Evolutionary conservation across 2,888 invertebrate species (phyloP), one percentile per base, ranked within the genome.

Genomic region (Spialia ferax): DNA sequence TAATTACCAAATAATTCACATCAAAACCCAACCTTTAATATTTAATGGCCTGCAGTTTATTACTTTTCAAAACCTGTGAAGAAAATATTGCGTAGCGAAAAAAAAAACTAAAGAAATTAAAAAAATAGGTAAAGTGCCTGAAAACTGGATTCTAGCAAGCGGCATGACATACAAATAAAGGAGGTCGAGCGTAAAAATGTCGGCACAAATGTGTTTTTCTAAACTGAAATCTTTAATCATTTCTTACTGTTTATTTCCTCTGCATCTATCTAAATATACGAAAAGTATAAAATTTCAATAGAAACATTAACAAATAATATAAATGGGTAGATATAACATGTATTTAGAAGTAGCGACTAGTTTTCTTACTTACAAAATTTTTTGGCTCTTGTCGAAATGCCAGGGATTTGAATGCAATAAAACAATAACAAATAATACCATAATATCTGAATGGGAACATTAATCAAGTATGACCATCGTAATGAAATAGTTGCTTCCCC

Each of bases 121-220:
- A 15, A 38, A 64, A 65, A 59, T 65, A 38, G 57, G 64, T 57
- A 57, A 64, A 57, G 57, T 57, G 64, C 35, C 65, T 59, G 65
- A 65, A 59, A 65, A 65, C 59, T 59, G 65, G 59, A 65, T 59
- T 59, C 52, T 20, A 54, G 29, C 65, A 59, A 65, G 65, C 50
- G 50, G 35, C 65, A 59, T 59, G 57, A 50, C 50, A 65, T 50
- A 65, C 20, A 42, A 60, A 42, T 65, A 11, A 59, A 59, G 38
- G 38, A 60, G 65, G 59, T 65, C 65, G 50, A 65, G 65, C 38
- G 26, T 42, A 38, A 52, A 50, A 59, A 59, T 22, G 18, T 52
- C 20, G 38, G 59, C 26, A 50, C 29, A 48, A 59, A 32, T 50
- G 22, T 59, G 48, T 29, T 50, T 65, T 65, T 59, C 38, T 26